These are phyloP conservation scores for Centropus unirufus DNA, from an alignment of 2,113 vertebrate species.

Conservation along the genomic window DNA sequence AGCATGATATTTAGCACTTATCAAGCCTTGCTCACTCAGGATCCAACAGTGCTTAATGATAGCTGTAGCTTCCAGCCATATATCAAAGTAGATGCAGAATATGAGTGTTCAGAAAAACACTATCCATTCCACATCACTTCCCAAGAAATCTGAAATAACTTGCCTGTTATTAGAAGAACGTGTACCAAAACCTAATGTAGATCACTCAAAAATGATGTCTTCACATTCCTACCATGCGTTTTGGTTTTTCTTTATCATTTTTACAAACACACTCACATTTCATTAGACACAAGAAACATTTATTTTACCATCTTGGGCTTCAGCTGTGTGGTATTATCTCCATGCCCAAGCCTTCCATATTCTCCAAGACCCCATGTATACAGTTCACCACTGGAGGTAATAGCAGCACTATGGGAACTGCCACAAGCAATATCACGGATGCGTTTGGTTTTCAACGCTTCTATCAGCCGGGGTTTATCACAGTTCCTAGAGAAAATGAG, in stretches of 20 bases:
- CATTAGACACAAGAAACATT: neutral
- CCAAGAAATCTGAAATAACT: neutral
- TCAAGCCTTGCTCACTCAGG: neutral
- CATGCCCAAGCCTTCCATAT: slow-evolving; percentile 94
- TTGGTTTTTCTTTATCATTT: neutral
- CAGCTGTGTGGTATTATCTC: slow-evolving; percentile 96
- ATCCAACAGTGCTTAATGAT: neutral
- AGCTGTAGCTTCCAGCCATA: neutral
- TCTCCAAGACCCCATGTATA: slow-evolving; percentile 98
- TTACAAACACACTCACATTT: neutral
- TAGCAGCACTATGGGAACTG: slow-evolving; percentile 96
- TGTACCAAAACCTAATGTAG: neutral
- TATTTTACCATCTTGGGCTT: slow-evolving; percentile 93
- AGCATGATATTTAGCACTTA: neutral
- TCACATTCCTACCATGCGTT: accelerated
- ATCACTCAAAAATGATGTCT: neutral
- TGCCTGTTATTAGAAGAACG: neutral
- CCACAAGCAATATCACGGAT: slow-evolving; percentile 97
- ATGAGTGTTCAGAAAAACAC: neutral
- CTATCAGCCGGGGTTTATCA: slow-evolving; percentile 95
- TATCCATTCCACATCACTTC: neutral
- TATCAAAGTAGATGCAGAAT: neutral
- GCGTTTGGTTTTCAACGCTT: slow-evolving; percentile 95
- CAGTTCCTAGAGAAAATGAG: slow-evolving; percentile 86
- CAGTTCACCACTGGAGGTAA: slow-evolving; percentile 95